Evolutionary conservation across 2,113 vertebrate genomes (phyloP).

Genomic region (Morone saxatilis): DNA sequence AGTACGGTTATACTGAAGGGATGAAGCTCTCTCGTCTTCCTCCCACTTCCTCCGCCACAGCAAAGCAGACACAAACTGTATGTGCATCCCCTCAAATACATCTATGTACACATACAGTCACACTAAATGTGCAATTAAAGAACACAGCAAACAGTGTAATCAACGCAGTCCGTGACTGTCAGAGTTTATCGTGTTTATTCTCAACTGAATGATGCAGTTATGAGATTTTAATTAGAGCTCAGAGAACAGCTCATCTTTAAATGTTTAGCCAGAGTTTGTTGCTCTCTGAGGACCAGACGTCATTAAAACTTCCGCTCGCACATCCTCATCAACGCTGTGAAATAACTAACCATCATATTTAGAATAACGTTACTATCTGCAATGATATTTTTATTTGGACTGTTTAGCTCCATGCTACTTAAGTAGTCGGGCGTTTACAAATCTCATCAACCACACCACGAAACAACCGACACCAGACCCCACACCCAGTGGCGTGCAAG

Average conservation of each 20-base stretch:
- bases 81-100: background rate
- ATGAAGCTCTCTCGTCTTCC: background rate
- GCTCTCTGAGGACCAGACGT: background rate
- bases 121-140: slow-evolving; percentile 46
- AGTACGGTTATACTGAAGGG: too few relatives aligned
- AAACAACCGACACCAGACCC: too few relatives aligned
- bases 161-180: slow-evolving; percentile 12
- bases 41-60: background rate
- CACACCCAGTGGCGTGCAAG: too few relatives aligned
- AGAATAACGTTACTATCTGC: too few relatives aligned
- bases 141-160: slow-evolving; percentile 30
- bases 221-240: slow-evolving; percentile 51
- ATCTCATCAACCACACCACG: too few relatives aligned
- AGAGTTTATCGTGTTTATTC: slow-evolving; percentile 42
- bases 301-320: background rate
- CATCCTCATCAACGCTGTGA: too few relatives aligned
- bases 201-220: slow-evolving; percentile 7
- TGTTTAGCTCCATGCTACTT: too few relatives aligned
- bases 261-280: background rate
- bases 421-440: too few relatives aligned
- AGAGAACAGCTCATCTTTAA: background rate
- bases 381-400: too few relatives aligned
- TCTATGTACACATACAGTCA: background rate
- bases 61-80: background rate
- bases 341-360: too few relatives aligned